phyloP scores from a whole-genome alignment of 2,113 vertebrate genomes.

The Cairina moschata region DNA sequence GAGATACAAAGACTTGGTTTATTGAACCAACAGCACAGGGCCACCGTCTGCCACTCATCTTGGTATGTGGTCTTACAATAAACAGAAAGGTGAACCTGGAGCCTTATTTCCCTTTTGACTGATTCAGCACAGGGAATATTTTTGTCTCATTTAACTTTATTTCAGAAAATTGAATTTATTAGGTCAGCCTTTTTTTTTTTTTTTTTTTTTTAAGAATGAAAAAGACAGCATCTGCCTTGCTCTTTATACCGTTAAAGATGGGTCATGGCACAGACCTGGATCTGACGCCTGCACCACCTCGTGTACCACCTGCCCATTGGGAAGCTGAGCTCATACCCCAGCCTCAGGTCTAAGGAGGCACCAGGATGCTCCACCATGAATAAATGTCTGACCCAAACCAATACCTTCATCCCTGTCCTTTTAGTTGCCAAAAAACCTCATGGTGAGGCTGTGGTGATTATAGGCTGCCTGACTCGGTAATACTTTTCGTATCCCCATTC shows the following conservation, averaged over 20 bases:
- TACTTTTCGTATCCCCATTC: not conserved
- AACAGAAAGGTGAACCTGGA: not conserved
- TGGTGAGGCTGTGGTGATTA: not conserved
- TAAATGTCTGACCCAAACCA: not conserved
- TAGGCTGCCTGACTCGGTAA: not conserved
- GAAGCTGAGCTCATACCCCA: not conserved
- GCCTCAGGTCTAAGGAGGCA: not conserved
- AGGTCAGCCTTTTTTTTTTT: not conserved
- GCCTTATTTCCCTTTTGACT: not conserved
- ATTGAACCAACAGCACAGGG: not conserved
- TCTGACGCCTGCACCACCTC: not conserved
- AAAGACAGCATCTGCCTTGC: not conserved
- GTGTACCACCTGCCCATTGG: not conserved
- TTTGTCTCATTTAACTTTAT: not conserved
- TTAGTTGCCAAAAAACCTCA: not conserved
- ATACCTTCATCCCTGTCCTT: not conserved
- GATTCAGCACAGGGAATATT: not conserved
- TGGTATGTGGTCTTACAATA: not conserved
- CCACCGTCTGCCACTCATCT: not conserved
- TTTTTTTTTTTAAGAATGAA: not conserved
- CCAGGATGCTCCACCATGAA: not conserved
- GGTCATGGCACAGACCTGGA: not conserved
- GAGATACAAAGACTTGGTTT: conserved; percentile 33
- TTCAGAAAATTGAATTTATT: not conserved
- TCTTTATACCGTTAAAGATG: not conserved